These are phyloP conservation scores for Spheniscus mendiculus DNA, from an alignment of 2,113 vertebrate species.

Conservation along the genomic window DNA sequence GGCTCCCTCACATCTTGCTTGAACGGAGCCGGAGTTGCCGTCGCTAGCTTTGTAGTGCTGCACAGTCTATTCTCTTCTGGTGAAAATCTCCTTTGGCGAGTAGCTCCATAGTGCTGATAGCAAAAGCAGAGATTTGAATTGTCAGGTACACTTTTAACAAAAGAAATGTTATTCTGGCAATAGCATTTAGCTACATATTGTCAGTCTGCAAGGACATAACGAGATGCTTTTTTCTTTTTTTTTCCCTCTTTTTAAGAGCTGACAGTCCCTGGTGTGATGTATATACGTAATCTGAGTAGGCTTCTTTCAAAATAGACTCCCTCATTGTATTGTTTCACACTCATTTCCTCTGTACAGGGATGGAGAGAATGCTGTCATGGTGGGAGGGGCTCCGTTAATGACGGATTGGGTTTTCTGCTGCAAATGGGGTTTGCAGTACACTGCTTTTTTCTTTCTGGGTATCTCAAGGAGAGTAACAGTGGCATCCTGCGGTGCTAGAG, in stretches of 20 bases:
- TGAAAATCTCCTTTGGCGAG: background rate
- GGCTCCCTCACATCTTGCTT: accelerated
- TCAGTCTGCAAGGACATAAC: accelerated
- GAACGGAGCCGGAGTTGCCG: accelerated
- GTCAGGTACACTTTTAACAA: accelerated
- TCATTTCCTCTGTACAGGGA: background rate
- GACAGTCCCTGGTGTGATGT: background rate
- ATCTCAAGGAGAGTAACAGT: background rate
- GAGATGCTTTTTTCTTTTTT: background rate
- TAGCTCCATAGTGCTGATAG: accelerated
- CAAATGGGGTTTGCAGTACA: background rate
- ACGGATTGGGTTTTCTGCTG: background rate
- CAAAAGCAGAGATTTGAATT: background rate
- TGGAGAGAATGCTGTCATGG: background rate
- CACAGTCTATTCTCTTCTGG: background rate
- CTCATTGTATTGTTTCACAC: background rate
- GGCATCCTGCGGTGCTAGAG: slow-evolving; percentile 22
- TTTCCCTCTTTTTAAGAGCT: background rate
- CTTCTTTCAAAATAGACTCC: background rate
- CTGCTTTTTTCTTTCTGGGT: accelerated
- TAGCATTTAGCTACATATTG: accelerated
- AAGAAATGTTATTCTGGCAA: too few relatives aligned
- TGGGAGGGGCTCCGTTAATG: background rate
- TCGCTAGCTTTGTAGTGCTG: background rate
- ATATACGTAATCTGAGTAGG: accelerated